Percentiles rank a stretch among this genome's conserved stretches.
Evolutionary conservation across 1,140 invertebrate genomes (phyloP).

Genomic region (Tetraneura akinire): DNA sequence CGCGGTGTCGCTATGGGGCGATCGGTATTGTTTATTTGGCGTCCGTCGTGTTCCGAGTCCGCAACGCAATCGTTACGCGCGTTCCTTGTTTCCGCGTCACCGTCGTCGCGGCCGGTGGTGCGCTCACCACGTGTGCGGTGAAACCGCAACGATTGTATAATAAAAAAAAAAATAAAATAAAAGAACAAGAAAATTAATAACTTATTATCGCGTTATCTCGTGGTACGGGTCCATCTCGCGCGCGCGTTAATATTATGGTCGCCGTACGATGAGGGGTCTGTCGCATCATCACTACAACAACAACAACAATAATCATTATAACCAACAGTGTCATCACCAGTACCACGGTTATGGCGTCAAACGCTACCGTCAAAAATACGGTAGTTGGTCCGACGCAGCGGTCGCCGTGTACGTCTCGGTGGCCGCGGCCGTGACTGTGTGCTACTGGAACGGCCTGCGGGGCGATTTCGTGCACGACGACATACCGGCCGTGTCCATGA

Average conservation of each 20-base stretch:
- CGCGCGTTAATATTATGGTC: background rate
- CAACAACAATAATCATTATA: background rate
- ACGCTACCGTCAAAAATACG: background rate
- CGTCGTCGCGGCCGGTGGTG: background rate
- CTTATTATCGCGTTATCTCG: background rate
- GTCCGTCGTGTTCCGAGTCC: background rate
- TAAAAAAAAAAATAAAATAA: background rate
- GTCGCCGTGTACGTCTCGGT: constrained; percentile 63
- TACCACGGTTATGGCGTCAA: background rate
- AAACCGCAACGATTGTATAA: too few species aligned
- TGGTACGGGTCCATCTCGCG: too few species aligned
- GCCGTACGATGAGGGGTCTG: background rate
- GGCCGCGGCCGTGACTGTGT: constrained; percentile 67
- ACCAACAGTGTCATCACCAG: background rate
- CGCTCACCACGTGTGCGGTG: background rate
- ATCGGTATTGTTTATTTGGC: background rate
- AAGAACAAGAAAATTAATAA: background rate
- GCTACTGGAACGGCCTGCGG: constrained; percentile 76
- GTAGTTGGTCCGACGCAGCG: constrained; percentile 36
- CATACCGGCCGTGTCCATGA: constrained; percentile 81
- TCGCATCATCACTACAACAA: constrained; percentile 19
- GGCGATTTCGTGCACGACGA: constrained; percentile 92
- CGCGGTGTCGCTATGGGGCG: constrained; percentile 6
- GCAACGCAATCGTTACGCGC: too few species aligned
- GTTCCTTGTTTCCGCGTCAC: background rate